Evolutionary conservation across 2,888 invertebrate genomes (phyloP).

Genomic region (Nomada ruficornis): DNA sequence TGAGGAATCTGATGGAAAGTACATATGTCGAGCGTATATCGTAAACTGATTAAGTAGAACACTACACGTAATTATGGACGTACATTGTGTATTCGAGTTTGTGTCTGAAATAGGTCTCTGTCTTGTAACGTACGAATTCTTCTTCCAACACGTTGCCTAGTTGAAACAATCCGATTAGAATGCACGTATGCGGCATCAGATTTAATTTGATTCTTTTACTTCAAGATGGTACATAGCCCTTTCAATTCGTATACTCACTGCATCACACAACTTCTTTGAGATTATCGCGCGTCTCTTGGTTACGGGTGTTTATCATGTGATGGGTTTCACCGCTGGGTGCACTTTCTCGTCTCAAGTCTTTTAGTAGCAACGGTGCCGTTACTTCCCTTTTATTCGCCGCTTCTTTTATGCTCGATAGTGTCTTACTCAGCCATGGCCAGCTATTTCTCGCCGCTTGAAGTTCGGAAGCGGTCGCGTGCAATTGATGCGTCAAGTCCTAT

Average conservation of each 20-base stretch:
- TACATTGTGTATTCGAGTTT: conserved; percentile 56
- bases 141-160: conserved; percentile 16
- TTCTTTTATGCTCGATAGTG: conserved; percentile 91
- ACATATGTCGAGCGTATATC: conserved; percentile 37
- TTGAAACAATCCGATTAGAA: conserved; percentile 31
- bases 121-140: conserved; percentile 33
- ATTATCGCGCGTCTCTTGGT: conserved; percentile 81
- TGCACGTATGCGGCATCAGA: conserved; percentile 4
- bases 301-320: conserved; percentile 80
- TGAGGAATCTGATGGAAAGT: conserved; percentile 43
- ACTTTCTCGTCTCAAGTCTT: conserved; percentile 84
- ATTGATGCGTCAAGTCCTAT: conserved; percentile 95
- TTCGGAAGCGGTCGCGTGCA: conserved; percentile 93
- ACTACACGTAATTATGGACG: conserved; percentile 61
- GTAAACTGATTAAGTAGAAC: conserved; percentile 54
- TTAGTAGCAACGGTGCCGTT: conserved; percentile 76
- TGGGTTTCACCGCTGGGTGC: conserved; percentile 82
- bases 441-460: conserved; percentile 89
- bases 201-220: background rate
- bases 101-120: conserved; percentile 40
- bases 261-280: conserved; percentile 81
- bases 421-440: conserved; percentile 98
- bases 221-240: conserved; percentile 5
- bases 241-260: conserved; percentile 45
- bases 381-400: conserved; percentile 87